Evolutionary conservation across 2,888 invertebrate species (phyloP), one percentile per base, ranked within the genome.

Genomic region (Acleris laterana): DNA sequence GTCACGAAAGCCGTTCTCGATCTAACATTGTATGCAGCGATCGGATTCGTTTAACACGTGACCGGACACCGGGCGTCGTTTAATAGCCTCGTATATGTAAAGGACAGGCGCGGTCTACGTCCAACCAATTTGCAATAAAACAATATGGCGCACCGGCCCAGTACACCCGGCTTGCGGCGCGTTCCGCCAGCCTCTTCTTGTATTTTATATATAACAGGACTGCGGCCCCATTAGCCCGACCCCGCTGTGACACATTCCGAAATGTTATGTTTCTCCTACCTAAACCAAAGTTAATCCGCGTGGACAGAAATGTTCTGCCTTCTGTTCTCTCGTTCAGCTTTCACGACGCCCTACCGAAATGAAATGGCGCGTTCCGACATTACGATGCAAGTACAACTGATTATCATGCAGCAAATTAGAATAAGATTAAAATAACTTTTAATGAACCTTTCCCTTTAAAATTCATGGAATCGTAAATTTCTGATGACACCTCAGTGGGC

Each of bases 61-160:
- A 91, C 89, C 90, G 90, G 87, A 82, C 86, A 87, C 84, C 80
- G 82, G 81, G 80, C 82, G 88, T 85, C 84, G 87, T 90, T 91
- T 92, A 93, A 93, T 92, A 86, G 91, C 87, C 84, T 88, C 87
- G 88, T 91, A 88, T 90, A 90, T 92, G 91, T 90, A 92, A 90
- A 91, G 89, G 91, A 90, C 92, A 90, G 87, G 83, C 88, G 86
- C 87, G 88, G 87, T 84, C 82, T 85, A 84, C 87, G 88, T 87
- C 89, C 88, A 90, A 89, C 90, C 92, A 93, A 93, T 93, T 93
- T 93, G 92, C 92, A 92, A 92, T 93, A 93, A 93, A 92, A 93
- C 90, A 93, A 92, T 92, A 92, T 87, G 85, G 89, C 85, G 78
- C 78, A 72, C 78, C 78, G 78, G 76, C 79, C 78, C 78, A 77